Percentiles rank a stretch among this genome's conserved stretches.
Conservation (phyloP, 2,888 invertebrate genomes). For the Cephalotes varians region DNA sequence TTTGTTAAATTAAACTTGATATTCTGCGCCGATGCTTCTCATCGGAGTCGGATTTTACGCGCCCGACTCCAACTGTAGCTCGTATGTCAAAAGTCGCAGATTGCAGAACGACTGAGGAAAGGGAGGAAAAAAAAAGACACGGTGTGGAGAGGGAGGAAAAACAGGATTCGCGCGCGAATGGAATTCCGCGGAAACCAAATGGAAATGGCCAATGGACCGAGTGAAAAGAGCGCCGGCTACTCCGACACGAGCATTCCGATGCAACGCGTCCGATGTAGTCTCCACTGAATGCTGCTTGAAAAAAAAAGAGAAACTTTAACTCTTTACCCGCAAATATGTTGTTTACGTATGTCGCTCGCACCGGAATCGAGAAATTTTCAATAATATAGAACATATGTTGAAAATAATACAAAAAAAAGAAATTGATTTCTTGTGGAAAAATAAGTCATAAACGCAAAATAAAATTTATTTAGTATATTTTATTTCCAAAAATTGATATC, state of each 20-base stretch:
- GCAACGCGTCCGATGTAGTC: conserved; percentile 4
- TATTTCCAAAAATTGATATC: neutral
- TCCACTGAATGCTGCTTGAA: conserved; percentile 5
- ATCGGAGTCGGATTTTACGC: conserved; percentile 23
- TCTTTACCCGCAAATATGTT: conserved; percentile 1
- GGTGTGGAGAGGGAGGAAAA: neutral
- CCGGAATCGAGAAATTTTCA: neutral
- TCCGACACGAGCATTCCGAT: conserved; percentile 22
- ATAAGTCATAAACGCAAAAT: neutral
- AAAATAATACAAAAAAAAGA: neutral
- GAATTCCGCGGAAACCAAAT: conserved; percentile 45
- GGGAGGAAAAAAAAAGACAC: neutral
- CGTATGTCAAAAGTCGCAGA: conserved; percentile 39
- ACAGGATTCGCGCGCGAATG: conserved; percentile 21
- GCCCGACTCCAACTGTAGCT: conserved; percentile 18
- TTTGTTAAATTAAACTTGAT: conserved; percentile 52
- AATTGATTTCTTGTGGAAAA: neutral
- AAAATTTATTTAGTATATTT: neutral
- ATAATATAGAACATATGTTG: neutral
- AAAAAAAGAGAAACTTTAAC: conserved; percentile 32
- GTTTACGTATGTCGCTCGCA: neutral
- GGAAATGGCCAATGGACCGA: conserved; percentile 38
- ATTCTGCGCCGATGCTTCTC: conserved; percentile 39
- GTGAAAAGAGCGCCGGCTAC: conserved; percentile 38
- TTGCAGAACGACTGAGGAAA: conserved; percentile 26